phyloP scores from a whole-genome alignment of 2,888 invertebrate species.

The Marronus borbonicus region DNA sequence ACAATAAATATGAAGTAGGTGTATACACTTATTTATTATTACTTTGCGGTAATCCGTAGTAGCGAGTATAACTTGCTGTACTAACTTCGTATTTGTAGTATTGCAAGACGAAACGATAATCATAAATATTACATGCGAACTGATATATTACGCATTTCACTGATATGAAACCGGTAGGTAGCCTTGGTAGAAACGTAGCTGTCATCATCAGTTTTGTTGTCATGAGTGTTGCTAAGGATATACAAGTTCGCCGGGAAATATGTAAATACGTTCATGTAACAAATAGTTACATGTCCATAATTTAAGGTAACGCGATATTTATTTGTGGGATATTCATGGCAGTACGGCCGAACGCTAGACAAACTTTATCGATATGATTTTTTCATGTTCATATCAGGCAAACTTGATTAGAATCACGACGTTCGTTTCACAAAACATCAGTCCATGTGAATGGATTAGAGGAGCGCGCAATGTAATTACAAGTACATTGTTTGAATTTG shows the following conservation, averaged over 20 bases:
- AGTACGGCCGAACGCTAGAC: constrained; percentile 2
- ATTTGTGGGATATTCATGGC: not conserved
- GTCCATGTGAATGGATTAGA: constrained; percentile 15
- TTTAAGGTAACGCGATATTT: constrained; percentile 13
- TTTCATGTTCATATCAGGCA: constrained; percentile 1
- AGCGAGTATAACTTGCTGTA: not conserved
- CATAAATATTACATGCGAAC: not conserved
- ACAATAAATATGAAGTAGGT: too few relatives aligned
- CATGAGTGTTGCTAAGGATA: not conserved
- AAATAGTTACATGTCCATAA: not conserved
- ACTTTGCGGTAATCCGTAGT: too few relatives aligned
- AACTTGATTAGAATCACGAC: constrained; percentile 28
- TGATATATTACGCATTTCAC: constrained; percentile 2
- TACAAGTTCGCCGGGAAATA: not conserved
- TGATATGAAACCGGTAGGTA: not conserved
- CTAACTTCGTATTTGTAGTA: not conserved
- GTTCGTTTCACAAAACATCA: constrained; percentile 30
- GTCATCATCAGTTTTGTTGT: constrained; percentile 3
- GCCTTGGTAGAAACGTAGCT: constrained; percentile 3
- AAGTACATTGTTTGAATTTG: constrained; percentile 36
- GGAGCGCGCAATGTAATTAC: constrained; percentile 22
- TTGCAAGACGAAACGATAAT: not conserved
- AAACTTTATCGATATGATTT: constrained; percentile 26
- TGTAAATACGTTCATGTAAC: constrained; percentile 17
- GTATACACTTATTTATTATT: too few relatives aligned